A percentile compares a stretch with the other conserved stretches of the same genome.
phyloP scores from a whole-genome alignment of 2,113 vertebrate species.

The Spilogale gracilis region DNA sequence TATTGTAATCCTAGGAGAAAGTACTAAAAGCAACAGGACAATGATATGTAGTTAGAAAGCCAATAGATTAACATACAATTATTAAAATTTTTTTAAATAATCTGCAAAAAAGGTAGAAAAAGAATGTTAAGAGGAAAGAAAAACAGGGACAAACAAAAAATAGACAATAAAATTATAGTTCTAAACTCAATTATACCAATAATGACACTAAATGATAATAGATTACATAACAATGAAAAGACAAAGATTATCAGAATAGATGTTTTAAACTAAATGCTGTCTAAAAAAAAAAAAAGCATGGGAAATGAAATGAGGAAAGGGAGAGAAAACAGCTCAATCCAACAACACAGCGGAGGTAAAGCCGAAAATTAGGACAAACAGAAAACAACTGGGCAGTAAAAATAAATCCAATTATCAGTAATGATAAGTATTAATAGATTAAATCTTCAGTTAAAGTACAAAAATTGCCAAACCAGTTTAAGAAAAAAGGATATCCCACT shows the following conservation, averaged over 20 bases:
- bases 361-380: background rate
- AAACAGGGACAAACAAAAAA: background rate
- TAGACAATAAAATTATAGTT: background rate
- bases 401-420: background rate
- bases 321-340: background rate
- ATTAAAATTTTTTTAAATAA: constrained; percentile 3
- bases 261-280: background rate
- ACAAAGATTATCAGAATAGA: background rate
- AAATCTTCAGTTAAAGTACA: constrained; percentile 17
- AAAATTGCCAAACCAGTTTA: background rate
- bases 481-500: background rate
- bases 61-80: background rate
- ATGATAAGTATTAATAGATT: background rate
- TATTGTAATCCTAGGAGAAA: background rate
- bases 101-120: background rate
- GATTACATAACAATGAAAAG: background rate
- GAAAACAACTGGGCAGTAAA: background rate
- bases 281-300: background rate
- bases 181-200: background rate
- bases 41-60: background rate
- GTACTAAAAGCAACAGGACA: background rate
- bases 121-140: background rate
- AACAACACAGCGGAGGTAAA: background rate
- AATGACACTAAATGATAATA: background rate
- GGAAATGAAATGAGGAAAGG: background rate